phyloP scores from a whole-genome alignment of 2,113 vertebrate species.

The Elephas maximus region DNA sequence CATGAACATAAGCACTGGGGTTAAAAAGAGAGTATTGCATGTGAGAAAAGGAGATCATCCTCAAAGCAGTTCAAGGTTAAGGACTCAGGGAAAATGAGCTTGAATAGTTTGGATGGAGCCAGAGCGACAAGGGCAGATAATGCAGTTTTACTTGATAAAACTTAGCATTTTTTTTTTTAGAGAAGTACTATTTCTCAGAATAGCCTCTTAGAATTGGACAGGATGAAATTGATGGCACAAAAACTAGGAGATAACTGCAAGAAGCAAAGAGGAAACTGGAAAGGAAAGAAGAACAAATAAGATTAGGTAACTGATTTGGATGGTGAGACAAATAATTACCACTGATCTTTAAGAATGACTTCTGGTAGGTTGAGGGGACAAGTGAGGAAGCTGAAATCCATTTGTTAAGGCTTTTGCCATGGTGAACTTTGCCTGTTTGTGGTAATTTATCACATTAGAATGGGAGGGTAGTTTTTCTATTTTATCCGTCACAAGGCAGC shows the following conservation, averaged over 20 bases:
- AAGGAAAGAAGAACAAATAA: background rate
- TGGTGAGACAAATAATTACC: background rate
- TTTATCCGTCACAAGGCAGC: background rate
- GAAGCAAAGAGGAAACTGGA: background rate
- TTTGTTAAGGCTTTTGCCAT: background rate
- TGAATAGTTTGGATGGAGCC: background rate
- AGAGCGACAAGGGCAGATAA: background rate
- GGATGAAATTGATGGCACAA: background rate
- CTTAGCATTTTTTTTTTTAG: background rate
- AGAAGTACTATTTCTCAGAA: background rate
- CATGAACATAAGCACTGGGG: background rate
- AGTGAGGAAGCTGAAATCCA: background rate
- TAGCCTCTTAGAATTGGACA: background rate
- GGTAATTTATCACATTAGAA: background rate
- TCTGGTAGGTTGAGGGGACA: background rate
- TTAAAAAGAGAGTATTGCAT: background rate
- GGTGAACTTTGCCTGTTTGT: background rate
- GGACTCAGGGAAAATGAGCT: background rate
- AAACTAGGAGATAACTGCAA: background rate
- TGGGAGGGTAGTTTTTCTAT: background rate
- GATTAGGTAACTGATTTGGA: background rate
- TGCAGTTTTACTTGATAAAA: background rate
- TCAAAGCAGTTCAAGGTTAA: constrained; percentile 21
- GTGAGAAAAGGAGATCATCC: background rate
- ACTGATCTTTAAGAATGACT: background rate